phyloP scores from a whole-genome alignment of 2,113 vertebrate species.

The Channa maculata region DNA sequence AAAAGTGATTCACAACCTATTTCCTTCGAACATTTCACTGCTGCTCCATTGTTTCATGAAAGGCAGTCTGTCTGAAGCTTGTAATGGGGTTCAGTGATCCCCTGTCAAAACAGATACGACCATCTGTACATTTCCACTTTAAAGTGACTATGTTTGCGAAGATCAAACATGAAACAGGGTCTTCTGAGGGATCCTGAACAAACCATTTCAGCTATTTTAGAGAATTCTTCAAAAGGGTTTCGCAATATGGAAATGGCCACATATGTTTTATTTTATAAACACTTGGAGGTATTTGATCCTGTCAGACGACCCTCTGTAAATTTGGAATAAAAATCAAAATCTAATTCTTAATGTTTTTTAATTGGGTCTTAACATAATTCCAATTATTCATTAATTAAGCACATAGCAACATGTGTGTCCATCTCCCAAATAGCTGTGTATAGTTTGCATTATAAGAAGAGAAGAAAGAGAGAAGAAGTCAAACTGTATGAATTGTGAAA shows the following conservation, averaged over 20 bases:
- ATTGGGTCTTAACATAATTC: neutral
- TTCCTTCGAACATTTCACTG: conserved; percentile 1
- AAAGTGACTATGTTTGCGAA: conserved; percentile 62
- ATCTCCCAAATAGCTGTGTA: conserved; percentile 4
- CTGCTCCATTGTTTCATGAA: conserved; percentile 8
- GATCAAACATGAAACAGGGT: conserved; percentile 61
- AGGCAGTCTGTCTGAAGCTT: conserved; percentile 48
- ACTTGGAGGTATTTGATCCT: conserved; percentile 55
- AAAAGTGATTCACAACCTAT: neutral
- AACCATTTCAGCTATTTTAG: conserved; percentile 53
- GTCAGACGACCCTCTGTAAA: conserved; percentile 29
- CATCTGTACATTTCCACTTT: conserved; percentile 77
- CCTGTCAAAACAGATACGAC: conserved; percentile 35
- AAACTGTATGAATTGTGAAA: conserved; percentile 8
- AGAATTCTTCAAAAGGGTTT: conserved; percentile 67
- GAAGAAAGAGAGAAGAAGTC: conserved; percentile 3
- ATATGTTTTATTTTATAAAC: conserved; percentile 64
- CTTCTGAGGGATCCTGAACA: conserved; percentile 58
- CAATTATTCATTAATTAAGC: no score
- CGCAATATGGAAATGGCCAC: conserved; percentile 67
- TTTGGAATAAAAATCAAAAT: neutral
- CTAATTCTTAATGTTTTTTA: no score
- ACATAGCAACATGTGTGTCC: neutral
- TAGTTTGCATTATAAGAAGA: conserved; percentile 14
- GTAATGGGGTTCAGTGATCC: conserved; percentile 22